Percentiles rank a stretch among this genome's conserved stretches.
Evolutionary conservation across 2,888 invertebrate genomes (phyloP).

Genomic region (Alloplasta piceator): DNA sequence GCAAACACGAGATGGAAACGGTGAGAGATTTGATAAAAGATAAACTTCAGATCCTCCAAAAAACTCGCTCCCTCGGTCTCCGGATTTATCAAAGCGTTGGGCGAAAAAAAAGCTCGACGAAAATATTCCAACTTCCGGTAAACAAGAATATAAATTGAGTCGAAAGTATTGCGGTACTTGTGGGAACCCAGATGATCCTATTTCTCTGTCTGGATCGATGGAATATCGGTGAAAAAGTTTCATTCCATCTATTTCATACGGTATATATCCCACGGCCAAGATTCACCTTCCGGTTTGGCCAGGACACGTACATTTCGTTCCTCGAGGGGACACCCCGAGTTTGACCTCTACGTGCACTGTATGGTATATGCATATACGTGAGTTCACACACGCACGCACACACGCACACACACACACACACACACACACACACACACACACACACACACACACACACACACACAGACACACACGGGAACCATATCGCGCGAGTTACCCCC

Average conservation of each 20-base stretch:
- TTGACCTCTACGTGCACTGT: constrained; percentile 14
- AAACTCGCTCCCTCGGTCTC: not conserved
- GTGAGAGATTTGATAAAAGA: constrained; percentile 1
- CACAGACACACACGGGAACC: constrained; percentile 35
- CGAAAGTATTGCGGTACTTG: not conserved
- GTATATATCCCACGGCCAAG: constrained; percentile 21
- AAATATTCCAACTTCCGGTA: not conserved
- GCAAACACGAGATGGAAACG: not conserved
- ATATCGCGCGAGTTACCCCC: constrained; percentile 65
- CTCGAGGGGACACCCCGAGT: constrained; percentile 17
- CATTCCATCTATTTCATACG: not conserved
- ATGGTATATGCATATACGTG: constrained; percentile 1
- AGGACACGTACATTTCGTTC: constrained; percentile 43
- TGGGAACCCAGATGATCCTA: constrained; percentile 14
- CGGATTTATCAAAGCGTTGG: not conserved
- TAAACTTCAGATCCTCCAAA: not conserved
- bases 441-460: constrained; percentile 4
- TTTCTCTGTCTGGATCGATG: constrained; percentile 13
- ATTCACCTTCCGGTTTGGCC: constrained; percentile 33
- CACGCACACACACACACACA: constrained; percentile 5
- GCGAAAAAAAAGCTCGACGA: not conserved
- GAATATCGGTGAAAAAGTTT: constrained; percentile 17
- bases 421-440: constrained; percentile 24
- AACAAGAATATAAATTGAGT: constrained; percentile 12
- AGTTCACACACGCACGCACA: not conserved